Evolutionary conservation across 2,113 vertebrate species (phyloP), one percentile per base, ranked within the genome.

Genomic region (Plectropomus leopardus): DNA sequence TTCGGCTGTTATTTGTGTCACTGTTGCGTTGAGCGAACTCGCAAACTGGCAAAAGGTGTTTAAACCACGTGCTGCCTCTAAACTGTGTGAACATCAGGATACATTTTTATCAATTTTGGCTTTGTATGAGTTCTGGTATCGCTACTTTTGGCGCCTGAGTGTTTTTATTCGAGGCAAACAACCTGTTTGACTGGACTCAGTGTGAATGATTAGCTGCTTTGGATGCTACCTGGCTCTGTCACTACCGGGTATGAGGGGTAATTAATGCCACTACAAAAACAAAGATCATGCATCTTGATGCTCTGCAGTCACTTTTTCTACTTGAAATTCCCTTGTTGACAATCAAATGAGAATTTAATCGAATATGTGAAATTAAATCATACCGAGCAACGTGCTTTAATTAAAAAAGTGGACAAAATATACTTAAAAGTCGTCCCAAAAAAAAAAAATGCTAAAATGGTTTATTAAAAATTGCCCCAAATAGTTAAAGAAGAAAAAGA

Each of bases 241-340:
- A 2, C 11, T 26, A 44, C 3, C 8, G 0, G 1, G 36, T 54
- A 53, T 81, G 78, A 61, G 47, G 36, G 7, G 45, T 0, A 10
- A 45, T 68, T 53, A 45, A 16, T 74, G 54, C 61, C 78, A 80
- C 53, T 9, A 7, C 19, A 4, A 24, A n/a, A 50, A 36, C 53
- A 51, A n/a, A 58, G 54, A 19, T 23, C 16, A 6, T 24, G 10
- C 44, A 24, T 42, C 28, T 48, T 8, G 8, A 9, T n/a, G 26
- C 2, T 8, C 45, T 51, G 7, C 1, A 13, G 24, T 32, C 10
- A 7, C 30, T n/a, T 48, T 42, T 15, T 0, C 17, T 21, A 5
- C 0, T 3, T 28, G 26, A 55, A n/a, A n/a, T n/a, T n/a, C n/a
- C n/a, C n/a, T n/a, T n/a, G n/a, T n/a, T n/a, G n/a, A n/a, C n/a